A percentile compares a stretch with the other conserved stretches of the same genome.
phyloP scores from a whole-genome alignment of 2,797 vertebrate genomes.

The Platalea minor region DNA sequence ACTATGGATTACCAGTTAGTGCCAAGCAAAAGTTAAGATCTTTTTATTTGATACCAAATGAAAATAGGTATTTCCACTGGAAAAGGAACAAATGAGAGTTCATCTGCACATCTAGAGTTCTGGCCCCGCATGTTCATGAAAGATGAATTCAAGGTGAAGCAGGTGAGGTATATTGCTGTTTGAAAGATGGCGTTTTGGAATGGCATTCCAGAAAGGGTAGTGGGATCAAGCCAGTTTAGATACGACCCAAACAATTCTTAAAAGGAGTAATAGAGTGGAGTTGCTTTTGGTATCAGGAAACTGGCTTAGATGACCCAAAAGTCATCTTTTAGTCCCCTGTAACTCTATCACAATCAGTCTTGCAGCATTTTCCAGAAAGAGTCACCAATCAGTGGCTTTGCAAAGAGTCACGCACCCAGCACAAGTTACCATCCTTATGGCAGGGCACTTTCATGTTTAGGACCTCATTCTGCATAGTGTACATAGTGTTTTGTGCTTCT shows the following conservation, averaged over 20 bases:
- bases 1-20: background rate
- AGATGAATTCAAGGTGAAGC: background rate
- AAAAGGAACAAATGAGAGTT: background rate
- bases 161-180: background rate
- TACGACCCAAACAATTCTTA: background rate
- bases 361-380: background rate
- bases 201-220: background rate
- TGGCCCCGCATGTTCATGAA: background rate
- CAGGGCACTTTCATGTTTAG: background rate
- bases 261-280: background rate
- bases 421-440: background rate
- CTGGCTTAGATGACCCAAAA: background rate
- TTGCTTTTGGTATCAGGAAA: background rate
- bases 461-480: background rate
- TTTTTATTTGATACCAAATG: background rate
- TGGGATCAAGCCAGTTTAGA: background rate
- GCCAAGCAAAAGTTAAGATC: background rate
- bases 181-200: fast-evolving
- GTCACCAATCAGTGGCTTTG: background rate
- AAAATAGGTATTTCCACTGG: background rate
- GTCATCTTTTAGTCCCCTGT: background rate
- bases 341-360: background rate
- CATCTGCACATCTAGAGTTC: background rate
- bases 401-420: background rate
- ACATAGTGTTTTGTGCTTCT: background rate